phyloP scores from a whole-genome alignment of 2,888 invertebrate species.

The Tipula vernalis region DNA sequence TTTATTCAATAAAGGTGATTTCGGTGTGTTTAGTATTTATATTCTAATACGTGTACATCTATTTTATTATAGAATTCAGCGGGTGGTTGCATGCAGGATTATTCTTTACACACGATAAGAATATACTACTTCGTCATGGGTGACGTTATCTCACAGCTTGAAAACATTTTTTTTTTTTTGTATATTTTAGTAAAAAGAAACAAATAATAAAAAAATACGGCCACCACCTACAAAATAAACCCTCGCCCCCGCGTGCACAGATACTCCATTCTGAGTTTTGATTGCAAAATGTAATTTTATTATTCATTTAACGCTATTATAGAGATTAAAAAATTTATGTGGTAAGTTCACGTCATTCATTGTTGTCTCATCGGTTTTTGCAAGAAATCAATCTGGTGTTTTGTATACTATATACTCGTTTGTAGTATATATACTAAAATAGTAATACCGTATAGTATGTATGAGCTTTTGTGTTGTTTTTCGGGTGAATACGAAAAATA shows the following conservation, averaged over 20 bases:
- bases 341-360: conserved; percentile 4
- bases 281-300: not conserved
- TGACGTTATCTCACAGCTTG: conserved; percentile 12
- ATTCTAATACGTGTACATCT: not conserved
- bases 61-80: not conserved
- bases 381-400: not conserved
- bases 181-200: not conserved
- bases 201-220: not conserved
- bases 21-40: not conserved
- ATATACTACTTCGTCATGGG: conserved; percentile 8
- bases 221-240: not conserved
- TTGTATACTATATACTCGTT: not conserved
- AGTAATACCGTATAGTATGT: not conserved
- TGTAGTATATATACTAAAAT: not conserved
- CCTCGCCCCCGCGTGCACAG: not conserved
- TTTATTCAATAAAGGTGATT: not conserved
- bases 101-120: conserved; percentile 8
- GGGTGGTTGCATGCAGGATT: conserved; percentile 11
- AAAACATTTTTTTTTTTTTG: not conserved
- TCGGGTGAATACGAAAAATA: not conserved
- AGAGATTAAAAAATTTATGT: not conserved
- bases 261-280: not conserved
- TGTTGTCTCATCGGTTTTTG: not conserved
- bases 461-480: not conserved
- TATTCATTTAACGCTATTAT: not conserved